Evolutionary conservation across 2,797 vertebrate genomes (phyloP).

Genomic region (Arctocebus calabarensis): DNA sequence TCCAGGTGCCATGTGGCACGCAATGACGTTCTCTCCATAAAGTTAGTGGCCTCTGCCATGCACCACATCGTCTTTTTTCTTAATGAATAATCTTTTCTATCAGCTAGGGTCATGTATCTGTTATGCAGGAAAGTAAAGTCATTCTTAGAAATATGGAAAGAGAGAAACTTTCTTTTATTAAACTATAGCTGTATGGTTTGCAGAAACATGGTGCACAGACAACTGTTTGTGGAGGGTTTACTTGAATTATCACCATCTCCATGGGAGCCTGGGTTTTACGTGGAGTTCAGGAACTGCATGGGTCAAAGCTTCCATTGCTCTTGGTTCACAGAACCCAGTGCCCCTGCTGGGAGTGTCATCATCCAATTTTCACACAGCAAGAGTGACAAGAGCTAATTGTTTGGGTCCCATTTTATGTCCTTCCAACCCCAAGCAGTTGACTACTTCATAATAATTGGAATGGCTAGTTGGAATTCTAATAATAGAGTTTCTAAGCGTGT

Average conservation of each 20-base stretch:
- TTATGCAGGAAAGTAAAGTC: not conserved
- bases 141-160: not conserved
- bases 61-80: not conserved
- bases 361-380: conserved; percentile 84
- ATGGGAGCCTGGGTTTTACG: conserved; percentile 65
- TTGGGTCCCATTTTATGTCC: conserved; percentile 71
- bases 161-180: not conserved
- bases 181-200: not conserved
- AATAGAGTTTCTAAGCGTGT: conserved; percentile 57
- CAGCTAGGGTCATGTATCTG: conserved; percentile 14
- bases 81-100: not conserved
- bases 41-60: conserved; percentile 10
- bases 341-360: conserved; percentile 50
- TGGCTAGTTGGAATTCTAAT: not conserved
- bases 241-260: conserved; percentile 47
- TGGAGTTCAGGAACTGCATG: conserved; percentile 65
- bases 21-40: conserved; percentile 43
- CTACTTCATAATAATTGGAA: conserved; percentile 76
- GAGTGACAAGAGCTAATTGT: conserved; percentile 82
- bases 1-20: not conserved
- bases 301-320: not conserved
- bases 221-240: conserved; percentile 21
- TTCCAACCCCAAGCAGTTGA: conserved; percentile 69
- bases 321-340: conserved; percentile 60
- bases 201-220: not conserved